Base-by-base conservation (phyloP, 2,888 invertebrate genomes). In the Agrochola litura region DNA sequence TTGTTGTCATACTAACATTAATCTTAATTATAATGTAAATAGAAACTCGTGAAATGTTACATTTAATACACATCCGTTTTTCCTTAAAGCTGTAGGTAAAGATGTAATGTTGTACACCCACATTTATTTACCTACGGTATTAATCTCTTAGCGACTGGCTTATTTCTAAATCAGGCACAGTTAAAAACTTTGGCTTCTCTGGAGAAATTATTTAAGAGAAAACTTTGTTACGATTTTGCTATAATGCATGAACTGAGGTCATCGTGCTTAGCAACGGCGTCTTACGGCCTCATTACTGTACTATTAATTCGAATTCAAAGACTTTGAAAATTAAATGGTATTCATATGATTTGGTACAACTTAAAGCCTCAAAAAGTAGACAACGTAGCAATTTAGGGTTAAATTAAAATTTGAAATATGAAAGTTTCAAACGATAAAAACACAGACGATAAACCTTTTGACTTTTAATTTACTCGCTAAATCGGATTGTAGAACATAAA, bases 21-120 rank as follows among this genome's bases (percentile, higher is more conserved):
- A 66, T 85, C 58, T 82, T 82, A 73, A 73, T 80, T 84, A 68
- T 71, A 46, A 66, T 37, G 37, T 72, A 22, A 68, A 78, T 68
- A 63, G 60, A 52, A 67, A 22, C 60, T 37, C 8, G 30, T 37
- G 14, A 19, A n/a, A 58, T 66, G 68, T 77, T 30, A 54, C 37
- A 19, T 77, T 69, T 76, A 60, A 65, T 60, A n/a, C 12, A 54
- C 41, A 58, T 76, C 19, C 8, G 56, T 6, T 43, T 43, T 77
- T 82, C 37, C 37, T 10, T n/a, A 8, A 41, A 63, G 12, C n/a
- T 37, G 25, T 56, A n/a, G 25, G 12, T 75, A 41, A 14, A 41
- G 12, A n/a, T 16, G n/a, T 30, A 30, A 19, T 22, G 12, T 22
- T n/a, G 9, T n/a, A 54, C 46, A n/a, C 5, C 66, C 30, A 8